A percentile compares a stretch with the other conserved stretches of the same genome.
These are phyloP conservation scores for Perccottus glenii DNA, from an alignment of 2,113 vertebrate genomes.

Conservation along the genomic window DNA sequence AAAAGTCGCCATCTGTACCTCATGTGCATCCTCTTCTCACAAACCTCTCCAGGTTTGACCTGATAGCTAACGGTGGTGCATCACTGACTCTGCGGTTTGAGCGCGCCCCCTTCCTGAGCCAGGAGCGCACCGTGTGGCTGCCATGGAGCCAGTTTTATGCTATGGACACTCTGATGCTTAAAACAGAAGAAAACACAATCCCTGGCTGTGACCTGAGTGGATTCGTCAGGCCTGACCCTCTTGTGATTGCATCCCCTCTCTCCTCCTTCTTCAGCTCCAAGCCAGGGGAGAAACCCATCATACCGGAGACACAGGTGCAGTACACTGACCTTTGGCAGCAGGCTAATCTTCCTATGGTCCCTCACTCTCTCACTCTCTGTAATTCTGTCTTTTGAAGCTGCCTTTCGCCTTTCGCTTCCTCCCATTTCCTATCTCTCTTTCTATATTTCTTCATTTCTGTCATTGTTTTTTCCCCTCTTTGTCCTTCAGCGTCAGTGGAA, in stretches of 20 bases:
- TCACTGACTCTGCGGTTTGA: constrained; percentile 96
- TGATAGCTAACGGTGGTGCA: constrained; percentile 94
- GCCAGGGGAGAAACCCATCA: constrained; percentile 90
- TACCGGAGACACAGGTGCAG: constrained; percentile 97
- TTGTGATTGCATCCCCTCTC: constrained; percentile 95
- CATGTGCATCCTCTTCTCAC: constrained; percentile 65
- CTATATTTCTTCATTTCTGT: constrained; percentile 63
- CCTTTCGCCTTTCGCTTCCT: constrained; percentile 50
- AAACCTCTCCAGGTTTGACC: constrained; percentile 89
- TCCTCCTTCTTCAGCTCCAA: constrained; percentile 97
- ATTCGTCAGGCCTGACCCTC: constrained; percentile 93
- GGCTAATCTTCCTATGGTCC: constrained; percentile 71
- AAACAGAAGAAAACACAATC: constrained; percentile 99
- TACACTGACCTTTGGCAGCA: constrained; percentile 72
- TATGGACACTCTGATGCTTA: constrained; percentile 98
- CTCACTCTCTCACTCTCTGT: constrained; percentile 53
- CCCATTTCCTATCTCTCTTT: constrained; percentile 40
- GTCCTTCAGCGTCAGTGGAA: constrained; percentile 78
- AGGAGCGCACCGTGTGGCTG: constrained; percentile 97
- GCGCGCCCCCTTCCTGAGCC: constrained; percentile 95
- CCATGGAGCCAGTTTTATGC: constrained; percentile 98
- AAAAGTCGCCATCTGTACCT: constrained; percentile 60
- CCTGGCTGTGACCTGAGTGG: constrained; percentile 98
- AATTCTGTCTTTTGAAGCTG: constrained; percentile 52
- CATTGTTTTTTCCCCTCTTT: constrained; percentile 68